phyloP scores from a whole-genome alignment of 2,888 invertebrate genomes.

The Axea sp. region DNA sequence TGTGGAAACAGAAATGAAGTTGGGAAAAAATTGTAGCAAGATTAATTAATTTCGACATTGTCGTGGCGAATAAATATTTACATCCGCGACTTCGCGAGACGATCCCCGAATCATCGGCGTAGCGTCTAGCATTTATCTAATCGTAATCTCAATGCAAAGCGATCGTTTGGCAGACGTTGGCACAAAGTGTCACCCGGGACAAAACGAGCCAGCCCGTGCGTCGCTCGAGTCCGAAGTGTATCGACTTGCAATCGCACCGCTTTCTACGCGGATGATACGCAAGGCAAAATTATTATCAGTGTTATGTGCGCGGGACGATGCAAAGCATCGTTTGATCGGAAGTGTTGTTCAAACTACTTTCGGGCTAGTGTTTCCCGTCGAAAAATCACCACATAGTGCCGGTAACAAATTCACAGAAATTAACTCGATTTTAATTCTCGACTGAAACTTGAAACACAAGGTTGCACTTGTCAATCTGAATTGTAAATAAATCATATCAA shows the following conservation, averaged over 20 bases:
- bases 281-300: constrained; percentile 46
- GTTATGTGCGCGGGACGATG: constrained; percentile 38
- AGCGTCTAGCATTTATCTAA: constrained; percentile 45
- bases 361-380: not conserved
- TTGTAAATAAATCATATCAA: no score
- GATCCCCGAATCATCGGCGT: no score
- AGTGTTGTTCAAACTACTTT: constrained; percentile 4
- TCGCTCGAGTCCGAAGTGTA: constrained; percentile 28
- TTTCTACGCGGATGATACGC: constrained; percentile 32
- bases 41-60: no score
- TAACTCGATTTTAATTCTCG: no score
- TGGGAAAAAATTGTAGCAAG: no score
- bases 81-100: no score
- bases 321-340: constrained; percentile 28
- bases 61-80: no score
- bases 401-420: no score
- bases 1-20: no score
- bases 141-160: constrained; percentile 43
- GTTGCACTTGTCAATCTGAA: no score
- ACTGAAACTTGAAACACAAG: no score
- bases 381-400: no score
- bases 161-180: constrained; percentile 45
- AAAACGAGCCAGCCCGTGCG: constrained; percentile 23
- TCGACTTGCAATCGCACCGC: constrained; percentile 33
- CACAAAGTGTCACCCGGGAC: constrained; percentile 40